These are phyloP conservation scores for Orchestia grillus DNA, from an alignment of 1,140 invertebrate species.

Conservation along the genomic window DNA sequence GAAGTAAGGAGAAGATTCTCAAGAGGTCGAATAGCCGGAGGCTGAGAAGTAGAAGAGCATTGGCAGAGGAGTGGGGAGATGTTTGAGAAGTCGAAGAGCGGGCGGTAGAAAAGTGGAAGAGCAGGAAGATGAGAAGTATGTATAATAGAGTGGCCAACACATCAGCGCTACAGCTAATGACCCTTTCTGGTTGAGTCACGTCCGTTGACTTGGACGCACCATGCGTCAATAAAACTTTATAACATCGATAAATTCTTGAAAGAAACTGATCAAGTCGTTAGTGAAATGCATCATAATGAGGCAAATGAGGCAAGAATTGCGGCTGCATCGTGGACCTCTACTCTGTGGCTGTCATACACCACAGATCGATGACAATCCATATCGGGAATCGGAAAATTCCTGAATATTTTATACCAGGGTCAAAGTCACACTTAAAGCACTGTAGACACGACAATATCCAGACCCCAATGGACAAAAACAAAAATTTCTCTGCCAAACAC, in stretches of 20 bases:
- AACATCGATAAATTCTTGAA: not conserved
- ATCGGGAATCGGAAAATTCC: not conserved
- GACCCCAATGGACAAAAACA: not conserved
- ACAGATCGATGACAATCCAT: not conserved
- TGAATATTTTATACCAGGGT: not conserved
- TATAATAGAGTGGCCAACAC: too few species aligned
- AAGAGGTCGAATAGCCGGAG: not conserved
- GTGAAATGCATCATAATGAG: not conserved
- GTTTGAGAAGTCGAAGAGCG: not conserved
- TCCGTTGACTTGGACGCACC: not conserved
- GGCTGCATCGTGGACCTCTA: not conserved
- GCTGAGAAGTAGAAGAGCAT: not conserved
- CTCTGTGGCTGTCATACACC: not conserved
- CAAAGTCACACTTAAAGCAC: not conserved
- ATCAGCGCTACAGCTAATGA: too few species aligned
- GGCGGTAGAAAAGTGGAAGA: not conserved
- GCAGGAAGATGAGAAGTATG: not conserved
- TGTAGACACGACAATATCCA: not conserved
- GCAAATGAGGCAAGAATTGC: not conserved
- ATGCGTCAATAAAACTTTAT: not conserved
- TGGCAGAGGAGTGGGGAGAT: not conserved
- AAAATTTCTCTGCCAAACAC: not conserved
- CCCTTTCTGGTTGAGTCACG: too few species aligned
- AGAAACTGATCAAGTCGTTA: not conserved
- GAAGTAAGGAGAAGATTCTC: not conserved